These are phyloP conservation scores for Euura lappo DNA, from an alignment of 1,140 invertebrate genomes.

Conservation along the genomic window DNA sequence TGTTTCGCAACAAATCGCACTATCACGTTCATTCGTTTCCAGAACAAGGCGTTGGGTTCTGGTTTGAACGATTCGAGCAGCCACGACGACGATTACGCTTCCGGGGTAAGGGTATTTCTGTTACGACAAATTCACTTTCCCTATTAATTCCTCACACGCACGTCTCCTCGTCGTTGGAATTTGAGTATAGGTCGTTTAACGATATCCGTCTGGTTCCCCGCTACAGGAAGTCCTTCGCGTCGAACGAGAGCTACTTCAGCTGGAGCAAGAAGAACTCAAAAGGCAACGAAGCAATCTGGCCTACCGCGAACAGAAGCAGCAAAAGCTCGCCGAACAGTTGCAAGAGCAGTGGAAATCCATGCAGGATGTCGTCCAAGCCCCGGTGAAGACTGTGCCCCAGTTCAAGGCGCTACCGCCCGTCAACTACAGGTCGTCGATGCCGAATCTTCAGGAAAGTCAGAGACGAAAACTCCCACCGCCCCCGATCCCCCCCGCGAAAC, in stretches of 20 bases:
- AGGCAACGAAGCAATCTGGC: conserved; percentile 74
- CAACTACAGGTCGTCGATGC: conserved; percentile 73
- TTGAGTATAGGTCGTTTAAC: no score
- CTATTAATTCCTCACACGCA: background rate
- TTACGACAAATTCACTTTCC: background rate
- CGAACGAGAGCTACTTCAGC: conserved; percentile 75
- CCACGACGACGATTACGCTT: conserved; percentile 52
- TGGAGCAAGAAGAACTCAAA: conserved; percentile 79
- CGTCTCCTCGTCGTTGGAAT: background rate
- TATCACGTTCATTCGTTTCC: conserved; percentile 26
- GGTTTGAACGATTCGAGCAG: conserved; percentile 36
- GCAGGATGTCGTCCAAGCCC: conserved; percentile 49
- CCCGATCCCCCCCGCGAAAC: conserved; percentile 61
- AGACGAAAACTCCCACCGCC: conserved; percentile 56
- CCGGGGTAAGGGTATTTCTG: conserved; percentile 42
- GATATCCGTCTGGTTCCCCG: background rate
- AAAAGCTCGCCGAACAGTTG: conserved; percentile 51
- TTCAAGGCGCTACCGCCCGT: conserved; percentile 30
- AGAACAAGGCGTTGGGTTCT: conserved; percentile 39
- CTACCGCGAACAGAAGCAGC: conserved; percentile 64
- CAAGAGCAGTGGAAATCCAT: conserved; percentile 58
- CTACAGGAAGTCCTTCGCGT: conserved; percentile 74
- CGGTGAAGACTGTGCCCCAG: conserved; percentile 13
- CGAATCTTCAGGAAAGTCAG: conserved; percentile 64
- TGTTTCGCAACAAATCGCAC: background rate